Base-by-base conservation (phyloP, 2,113 vertebrate genomes). In the Gracilinanus agilis region DNA sequence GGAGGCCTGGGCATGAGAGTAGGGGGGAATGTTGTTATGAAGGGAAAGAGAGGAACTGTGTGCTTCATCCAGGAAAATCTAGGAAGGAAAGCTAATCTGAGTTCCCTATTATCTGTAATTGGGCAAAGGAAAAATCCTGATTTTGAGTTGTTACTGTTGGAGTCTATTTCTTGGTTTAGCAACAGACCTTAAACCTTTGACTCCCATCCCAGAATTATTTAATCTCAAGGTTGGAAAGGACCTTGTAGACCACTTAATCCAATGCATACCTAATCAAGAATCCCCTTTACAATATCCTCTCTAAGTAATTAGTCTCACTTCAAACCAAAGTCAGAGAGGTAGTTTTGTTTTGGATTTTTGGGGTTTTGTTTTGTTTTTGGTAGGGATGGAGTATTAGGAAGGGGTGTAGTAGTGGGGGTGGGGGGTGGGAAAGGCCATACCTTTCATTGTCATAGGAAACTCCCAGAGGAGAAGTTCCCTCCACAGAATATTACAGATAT, bases 41-140 rank as follows among this genome's bases (percentile, higher is more conserved):
- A 83, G 19, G n/a, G 67, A 40, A 83, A 90, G 25, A 90, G 53
- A 55, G 13, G 61, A 96, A 95, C 44, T 44, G 19, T 44, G 53
- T 95, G 24, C 95, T 53, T 55, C n/a, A 88, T 89, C 83, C n/a
- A 54, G 3, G 16, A 55, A 56, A 40, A 13, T 88, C 61, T n/a
- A 56, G 94, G 49, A 75, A 90, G 90, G 40, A 91, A 94, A 96
- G 27, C 6, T 0, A 1, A 58, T 44, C 92, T 54, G 1, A 23
- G 58, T 94, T 67, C 44, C n/a, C 92, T 21, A 55, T 92, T 88
- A 27, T n/a, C 54, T 92, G 55, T 0, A 91, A 7, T n/a, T 44
- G 53, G 94, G 34, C 34, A 89, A 54, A 0, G 90, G 83, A 90
- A 94, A 34, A 94, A 25, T 44, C 0, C 25, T 53, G 90, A 34